Conservation (phyloP, 2,113 vertebrate genomes). For the Puma concolor region DNA sequence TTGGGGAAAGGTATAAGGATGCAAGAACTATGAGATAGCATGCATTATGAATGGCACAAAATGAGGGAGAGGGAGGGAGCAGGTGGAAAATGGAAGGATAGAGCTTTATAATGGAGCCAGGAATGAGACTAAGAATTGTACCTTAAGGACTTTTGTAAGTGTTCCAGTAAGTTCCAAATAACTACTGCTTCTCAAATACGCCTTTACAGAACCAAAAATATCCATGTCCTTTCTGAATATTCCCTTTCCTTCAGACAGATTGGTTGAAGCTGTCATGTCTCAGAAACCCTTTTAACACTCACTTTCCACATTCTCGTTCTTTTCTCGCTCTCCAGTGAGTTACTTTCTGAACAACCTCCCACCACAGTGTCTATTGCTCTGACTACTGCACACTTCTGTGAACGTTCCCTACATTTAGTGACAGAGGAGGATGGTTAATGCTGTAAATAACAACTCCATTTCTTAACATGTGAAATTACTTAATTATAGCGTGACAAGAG, state of each 20-base stretch:
- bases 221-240: conserved; percentile 1
- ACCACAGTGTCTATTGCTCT: background rate
- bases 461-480: conserved; percentile 34
- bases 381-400: background rate
- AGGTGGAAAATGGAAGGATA: background rate
- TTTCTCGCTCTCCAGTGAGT: background rate
- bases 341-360: conserved; percentile 49
- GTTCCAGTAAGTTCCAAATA: background rate
- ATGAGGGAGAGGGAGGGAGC: background rate
- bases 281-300: background rate
- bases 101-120: background rate
- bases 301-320: background rate
- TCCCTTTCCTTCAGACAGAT: background rate
- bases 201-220: conserved; percentile 35
- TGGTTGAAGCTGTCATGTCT: background rate
- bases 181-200: background rate
- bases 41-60: background rate
- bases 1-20: background rate
- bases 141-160: background rate
- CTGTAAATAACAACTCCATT: background rate
- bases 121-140: background rate
- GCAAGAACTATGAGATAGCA: background rate
- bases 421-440: background rate
- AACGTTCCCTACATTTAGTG: background rate
- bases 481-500: background rate